phyloP scores from a whole-genome alignment of 2,888 invertebrate genomes.

The Megalurothrips usitatus region DNA sequence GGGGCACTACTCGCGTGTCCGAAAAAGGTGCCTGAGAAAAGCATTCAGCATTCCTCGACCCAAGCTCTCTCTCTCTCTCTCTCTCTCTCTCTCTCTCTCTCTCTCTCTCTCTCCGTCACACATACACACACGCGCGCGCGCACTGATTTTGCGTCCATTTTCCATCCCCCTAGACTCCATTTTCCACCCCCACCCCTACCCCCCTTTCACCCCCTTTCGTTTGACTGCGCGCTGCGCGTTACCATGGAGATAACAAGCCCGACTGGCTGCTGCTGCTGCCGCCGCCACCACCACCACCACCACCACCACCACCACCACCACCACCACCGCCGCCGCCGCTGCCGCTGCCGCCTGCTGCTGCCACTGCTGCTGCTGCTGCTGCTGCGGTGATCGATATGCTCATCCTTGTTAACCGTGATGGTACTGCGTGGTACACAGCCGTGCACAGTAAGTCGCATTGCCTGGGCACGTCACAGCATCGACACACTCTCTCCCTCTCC shows the following conservation, averaged over 20 bases:
- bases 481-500: constrained; percentile 31
- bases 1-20: no score
- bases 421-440: background rate
- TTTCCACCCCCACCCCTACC: background rate
- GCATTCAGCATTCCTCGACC: background rate
- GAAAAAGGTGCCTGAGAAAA: no score
- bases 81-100: constrained; percentile 31
- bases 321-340: background rate
- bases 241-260: constrained; percentile 5
- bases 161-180: no score
- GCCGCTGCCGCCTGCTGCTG: background rate
- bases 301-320: no score
- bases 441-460: background rate
- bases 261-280: background rate
- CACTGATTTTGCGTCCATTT: no score
- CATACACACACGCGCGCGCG: no score
- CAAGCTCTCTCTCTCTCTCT: constrained; percentile 25
- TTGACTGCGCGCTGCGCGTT: background rate
- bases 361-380: background rate
- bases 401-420: constrained; percentile 4
- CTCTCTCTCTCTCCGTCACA: background rate
- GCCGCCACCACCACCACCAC: no score
- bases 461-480: constrained; percentile 11
- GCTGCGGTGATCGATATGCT: constrained; percentile 4
- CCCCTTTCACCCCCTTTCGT: background rate